Conservation (phyloP, 2,797 vertebrate species). For the Chrysocyon brachyurus region DNA sequence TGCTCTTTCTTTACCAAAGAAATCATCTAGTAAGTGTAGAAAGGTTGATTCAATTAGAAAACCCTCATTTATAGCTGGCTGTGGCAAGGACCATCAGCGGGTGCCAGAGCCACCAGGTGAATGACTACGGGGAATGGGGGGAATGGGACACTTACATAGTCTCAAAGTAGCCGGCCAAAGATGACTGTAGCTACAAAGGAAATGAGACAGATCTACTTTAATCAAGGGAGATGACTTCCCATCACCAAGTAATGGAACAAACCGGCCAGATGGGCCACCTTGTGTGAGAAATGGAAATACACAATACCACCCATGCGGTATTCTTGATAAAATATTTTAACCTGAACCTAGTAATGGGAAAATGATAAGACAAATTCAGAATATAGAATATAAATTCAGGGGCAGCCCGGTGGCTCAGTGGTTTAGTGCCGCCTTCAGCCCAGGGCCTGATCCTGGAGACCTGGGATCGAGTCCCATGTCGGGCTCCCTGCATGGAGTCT, state of each 20-base stretch:
- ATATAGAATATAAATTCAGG: neutral
- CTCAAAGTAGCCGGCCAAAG: neutral
- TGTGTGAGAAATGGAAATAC: neutral
- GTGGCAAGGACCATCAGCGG: neutral
- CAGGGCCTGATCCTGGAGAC: too few relatives aligned
- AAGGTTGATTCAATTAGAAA: neutral
- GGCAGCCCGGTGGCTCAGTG: too few relatives aligned
- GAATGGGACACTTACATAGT: neutral
- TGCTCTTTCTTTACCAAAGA: neutral
- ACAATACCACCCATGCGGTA: neutral
- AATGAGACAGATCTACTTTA: neutral
- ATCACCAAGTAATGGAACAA: neutral
- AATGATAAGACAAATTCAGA: constrained; percentile 14
- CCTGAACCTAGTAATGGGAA: neutral
- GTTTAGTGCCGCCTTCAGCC: too few relatives aligned
- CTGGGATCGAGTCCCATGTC: too few relatives aligned
- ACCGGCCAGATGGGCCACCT: neutral
- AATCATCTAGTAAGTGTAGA: neutral
- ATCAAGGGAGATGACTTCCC: neutral
- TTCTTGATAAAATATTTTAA: neutral
- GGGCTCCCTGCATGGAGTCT: too few relatives aligned
- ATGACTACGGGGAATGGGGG: neutral
- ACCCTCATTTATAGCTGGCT: neutral
- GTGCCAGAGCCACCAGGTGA: neutral
- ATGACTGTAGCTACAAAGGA: neutral